Evolutionary conservation across 2,797 vertebrate species (phyloP).

Genomic region (Takifugu rubripes): DNA sequence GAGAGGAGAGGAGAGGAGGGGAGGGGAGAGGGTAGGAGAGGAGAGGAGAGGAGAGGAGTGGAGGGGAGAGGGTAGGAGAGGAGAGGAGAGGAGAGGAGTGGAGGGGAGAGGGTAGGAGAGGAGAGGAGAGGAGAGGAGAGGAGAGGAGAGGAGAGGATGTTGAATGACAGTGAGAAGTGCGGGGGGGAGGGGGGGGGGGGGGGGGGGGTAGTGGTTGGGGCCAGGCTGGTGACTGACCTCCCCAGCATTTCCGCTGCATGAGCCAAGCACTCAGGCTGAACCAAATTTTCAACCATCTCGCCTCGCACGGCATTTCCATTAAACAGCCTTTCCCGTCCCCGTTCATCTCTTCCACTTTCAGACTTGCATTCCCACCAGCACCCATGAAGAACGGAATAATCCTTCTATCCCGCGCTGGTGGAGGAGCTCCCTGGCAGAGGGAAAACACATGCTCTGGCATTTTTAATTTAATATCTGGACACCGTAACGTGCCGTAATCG

Average conservation of each 20-base stretch:
- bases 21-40: too few relatives aligned
- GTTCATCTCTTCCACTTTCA: conserved; percentile 10
- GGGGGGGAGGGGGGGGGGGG: conserved; percentile 2
- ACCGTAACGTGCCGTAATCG: background rate
- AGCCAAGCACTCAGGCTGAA: conserved; percentile 62
- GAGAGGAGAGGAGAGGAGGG: too few relatives aligned
- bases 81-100: too few relatives aligned
- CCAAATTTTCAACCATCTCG: conserved; percentile 60
- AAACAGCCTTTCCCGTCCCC: conserved; percentile 27
- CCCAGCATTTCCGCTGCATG: conserved; percentile 63
- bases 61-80: too few relatives aligned
- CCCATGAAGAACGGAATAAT: background rate
- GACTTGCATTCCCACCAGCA: conserved; percentile 9
- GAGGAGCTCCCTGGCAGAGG: too few relatives aligned
- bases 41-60: too few relatives aligned
- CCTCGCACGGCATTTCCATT: conserved; percentile 42
- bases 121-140: conserved; percentile 28
- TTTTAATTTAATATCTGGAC: too few relatives aligned
- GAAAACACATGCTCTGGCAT: too few relatives aligned
- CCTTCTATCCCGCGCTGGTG: background rate
- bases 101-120: too few relatives aligned
- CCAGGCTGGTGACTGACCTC: conserved; percentile 60
- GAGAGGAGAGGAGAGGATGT: conserved; percentile 30
- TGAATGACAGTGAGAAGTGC: conserved; percentile 33
- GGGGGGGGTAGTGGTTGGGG: conserved; percentile 1